Evolutionary conservation across 2,888 invertebrate species (phyloP), one percentile per base, ranked within the genome.

Genomic region (Tanypteryx hageni): DNA sequence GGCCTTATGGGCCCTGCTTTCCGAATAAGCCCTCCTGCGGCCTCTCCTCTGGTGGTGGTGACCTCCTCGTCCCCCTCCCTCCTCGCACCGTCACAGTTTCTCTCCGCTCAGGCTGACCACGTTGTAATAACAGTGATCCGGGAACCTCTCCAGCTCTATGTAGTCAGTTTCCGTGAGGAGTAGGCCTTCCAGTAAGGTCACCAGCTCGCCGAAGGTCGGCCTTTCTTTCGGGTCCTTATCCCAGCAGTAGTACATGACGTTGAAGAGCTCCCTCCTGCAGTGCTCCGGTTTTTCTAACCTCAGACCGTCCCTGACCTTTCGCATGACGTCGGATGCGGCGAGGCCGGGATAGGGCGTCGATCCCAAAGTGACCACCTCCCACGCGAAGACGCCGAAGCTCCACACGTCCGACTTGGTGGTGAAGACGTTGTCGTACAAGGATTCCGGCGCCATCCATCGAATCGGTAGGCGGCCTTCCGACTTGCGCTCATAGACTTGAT

Each of bases 211-310:
- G 95, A 99, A 99, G 86, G 97, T 96, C 0, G 99, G 99, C 92
- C 99, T 95, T 93, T 97, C 96, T n/a, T 97, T 96, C 0, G 98
- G 96, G 94, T 98, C 97, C 18, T 97, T 97, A 93, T 98, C 98
- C 99, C 99, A 99, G 95, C 99, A 99, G 95, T 98, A 98, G 95
- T 97, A 98, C 99, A 99, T 99, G 92, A 99, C 98, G 94, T 98
- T 98, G 95, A 98, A 99, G 0, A 99, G 96, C 94, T 99, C 98
- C 10, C 99, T 96, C 89, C 98, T 97, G 95, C 99, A 99, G 94
- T 99, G 99, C 94, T 98, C 98, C 0, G 99, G 99, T 94, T 99
- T 98, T 94, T 98, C 98, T 93, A 99, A 96, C 56, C 99, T 96
- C 94, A 98, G 98, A 0, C 99, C 99, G 94, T 98, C 98, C 91